Conservation (phyloP, 2,113 vertebrate species). For the Petrocephalus zakoni region DNA sequence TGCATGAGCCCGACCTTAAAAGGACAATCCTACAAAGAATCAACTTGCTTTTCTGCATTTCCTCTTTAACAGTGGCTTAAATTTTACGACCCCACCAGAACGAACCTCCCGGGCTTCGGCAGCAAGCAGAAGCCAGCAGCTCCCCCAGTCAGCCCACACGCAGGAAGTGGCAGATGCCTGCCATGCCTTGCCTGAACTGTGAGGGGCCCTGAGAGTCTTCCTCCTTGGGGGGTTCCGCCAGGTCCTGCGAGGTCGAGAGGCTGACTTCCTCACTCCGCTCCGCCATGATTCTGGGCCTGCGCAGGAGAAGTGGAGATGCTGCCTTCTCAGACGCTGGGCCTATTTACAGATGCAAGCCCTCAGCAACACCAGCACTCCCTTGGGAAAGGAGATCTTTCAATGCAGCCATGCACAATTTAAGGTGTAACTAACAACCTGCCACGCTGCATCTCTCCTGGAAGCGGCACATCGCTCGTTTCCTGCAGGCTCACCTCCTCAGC, state of each 20-base stretch:
- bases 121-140: not conserved
- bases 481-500: not conserved
- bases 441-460: not conserved
- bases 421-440: conserved; percentile 35
- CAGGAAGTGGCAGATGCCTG: conserved; percentile 6
- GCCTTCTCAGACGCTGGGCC: not conserved
- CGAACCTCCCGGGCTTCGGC: not conserved
- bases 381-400: conserved; percentile 38
- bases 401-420: conserved; percentile 49
- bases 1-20: not conserved
- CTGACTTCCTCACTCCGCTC: conserved; percentile 59
- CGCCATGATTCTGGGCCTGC: conserved; percentile 54
- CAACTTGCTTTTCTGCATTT: not conserved
- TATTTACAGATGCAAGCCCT: not conserved
- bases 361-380: not conserved
- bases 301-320: not conserved
- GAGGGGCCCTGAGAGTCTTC: conserved; percentile 52
- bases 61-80: not conserved
- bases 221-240: conserved; percentile 58
- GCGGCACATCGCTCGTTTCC: conserved; percentile 31
- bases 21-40: not conserved
- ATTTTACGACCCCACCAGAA: not conserved
- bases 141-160: not conserved
- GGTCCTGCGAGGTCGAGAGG: conserved; percentile 54
- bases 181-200: conserved; percentile 58